Percentiles rank a stretch among this genome's conserved stretches.
Conservation (phyloP, 1,140 invertebrate genomes). For the Phthorimaea operculella region DNA sequence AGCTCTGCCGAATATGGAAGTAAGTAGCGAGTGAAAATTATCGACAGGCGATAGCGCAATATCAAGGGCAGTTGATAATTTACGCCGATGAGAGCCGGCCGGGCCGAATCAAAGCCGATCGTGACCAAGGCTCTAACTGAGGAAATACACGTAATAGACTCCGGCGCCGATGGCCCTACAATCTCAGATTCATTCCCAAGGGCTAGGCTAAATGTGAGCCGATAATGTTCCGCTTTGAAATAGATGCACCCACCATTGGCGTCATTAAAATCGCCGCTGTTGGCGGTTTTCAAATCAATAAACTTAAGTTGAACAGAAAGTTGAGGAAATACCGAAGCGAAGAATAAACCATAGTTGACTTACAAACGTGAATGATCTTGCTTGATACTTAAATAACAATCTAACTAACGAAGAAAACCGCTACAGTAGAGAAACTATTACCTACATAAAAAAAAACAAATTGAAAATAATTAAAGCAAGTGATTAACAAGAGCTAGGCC, state of each 20-base stretch:
- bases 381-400: no score
- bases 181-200: constrained; percentile 14
- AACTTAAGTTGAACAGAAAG: no score
- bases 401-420: no score
- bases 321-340: no score
- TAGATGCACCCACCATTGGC: neutral
- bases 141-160: constrained; percentile 16
- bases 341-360: no score
- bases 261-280: no score
- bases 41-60: constrained; percentile 11
- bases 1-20: neutral
- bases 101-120: constrained; percentile 17
- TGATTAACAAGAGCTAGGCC: no score
- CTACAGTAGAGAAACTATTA: no score
- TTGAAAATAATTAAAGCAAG: no score
- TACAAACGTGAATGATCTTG: no score
- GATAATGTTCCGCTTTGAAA: neutral
- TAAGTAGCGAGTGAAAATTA: constrained; percentile 1
- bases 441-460: no score
- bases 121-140: constrained; percentile 18
- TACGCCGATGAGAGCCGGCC: constrained; percentile 14
- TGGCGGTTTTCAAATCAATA: no score
- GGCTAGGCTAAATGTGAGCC: neutral
- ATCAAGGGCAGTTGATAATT: constrained; percentile 23
- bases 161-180: constrained; percentile 13